Evolutionary conservation across 2,797 vertebrate species (phyloP).

Genomic region (Neostethus bicornis): DNA sequence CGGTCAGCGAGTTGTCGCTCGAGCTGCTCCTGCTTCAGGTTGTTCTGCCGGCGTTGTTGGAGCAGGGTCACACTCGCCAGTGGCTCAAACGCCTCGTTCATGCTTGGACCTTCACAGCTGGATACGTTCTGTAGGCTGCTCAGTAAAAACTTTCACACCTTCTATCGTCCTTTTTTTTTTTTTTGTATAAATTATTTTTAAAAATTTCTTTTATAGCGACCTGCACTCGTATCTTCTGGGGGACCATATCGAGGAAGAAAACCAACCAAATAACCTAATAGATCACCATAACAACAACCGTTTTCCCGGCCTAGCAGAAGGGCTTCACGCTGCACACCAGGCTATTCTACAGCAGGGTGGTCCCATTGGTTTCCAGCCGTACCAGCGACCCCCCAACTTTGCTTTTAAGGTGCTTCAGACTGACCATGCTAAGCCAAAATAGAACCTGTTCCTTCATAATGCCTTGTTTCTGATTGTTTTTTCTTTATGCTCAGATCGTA

Average conservation of each 20-base stretch:
- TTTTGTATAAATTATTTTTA: background rate
- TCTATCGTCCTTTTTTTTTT: background rate
- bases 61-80: constrained; percentile 93
- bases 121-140: constrained; percentile 89
- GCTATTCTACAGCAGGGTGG: constrained; percentile 96
- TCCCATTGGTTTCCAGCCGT: constrained; percentile 94
- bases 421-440: background rate
- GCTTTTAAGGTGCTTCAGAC: constrained; percentile 85
- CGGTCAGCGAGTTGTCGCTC: constrained; percentile 83
- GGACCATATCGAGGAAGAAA: constrained; percentile 91
- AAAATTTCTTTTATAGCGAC: constrained; percentile 77
- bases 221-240: constrained; percentile 96
- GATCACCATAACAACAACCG: constrained; percentile 89
- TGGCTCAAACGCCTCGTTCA: constrained; percentile 95
- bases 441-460: background rate
- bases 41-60: constrained; percentile 89
- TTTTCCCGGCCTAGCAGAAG: constrained; percentile 89
- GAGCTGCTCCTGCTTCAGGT: constrained; percentile 92
- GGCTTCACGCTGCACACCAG: constrained; percentile 95
- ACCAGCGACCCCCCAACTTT: constrained; percentile 90
- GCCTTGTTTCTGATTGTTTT: background rate
- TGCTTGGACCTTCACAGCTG: constrained; percentile 93
- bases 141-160: background rate
- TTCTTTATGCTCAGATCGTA: constrained; percentile 86
- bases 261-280: constrained; percentile 86